Percentiles rank a stretch among this genome's conserved stretches.
Conservation (phyloP, 2,113 vertebrate species). For the Myotis lucifugus region DNA sequence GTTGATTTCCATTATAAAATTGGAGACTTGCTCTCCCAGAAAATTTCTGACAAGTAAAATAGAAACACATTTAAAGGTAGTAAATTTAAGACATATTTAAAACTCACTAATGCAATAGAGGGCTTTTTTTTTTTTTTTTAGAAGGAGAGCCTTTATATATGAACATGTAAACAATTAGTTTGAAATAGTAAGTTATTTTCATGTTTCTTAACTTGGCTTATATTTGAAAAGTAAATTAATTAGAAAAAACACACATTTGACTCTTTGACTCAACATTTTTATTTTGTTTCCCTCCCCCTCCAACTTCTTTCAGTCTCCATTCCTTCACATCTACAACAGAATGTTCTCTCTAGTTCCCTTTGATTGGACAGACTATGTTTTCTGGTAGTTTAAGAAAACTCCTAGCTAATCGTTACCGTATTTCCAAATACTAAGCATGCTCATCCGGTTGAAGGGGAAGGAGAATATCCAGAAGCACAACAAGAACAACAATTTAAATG, state of each 20-base stretch:
- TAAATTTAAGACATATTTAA: neutral
- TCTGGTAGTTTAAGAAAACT: neutral
- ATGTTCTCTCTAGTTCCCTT: neutral
- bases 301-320: neutral
- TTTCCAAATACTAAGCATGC: neutral
- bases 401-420: neutral
- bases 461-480: neutral
- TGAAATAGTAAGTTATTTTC: constrained; percentile 3
- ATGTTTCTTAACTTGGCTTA: constrained; percentile 27
- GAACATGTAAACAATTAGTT: neutral
- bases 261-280: neutral
- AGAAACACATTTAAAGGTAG: constrained; percentile 44
- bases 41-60: constrained; percentile 36
- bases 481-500: neutral
- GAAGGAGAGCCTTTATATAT: neutral
- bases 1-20: constrained; percentile 20
- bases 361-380: neutral
- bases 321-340: neutral
- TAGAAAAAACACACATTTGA: neutral
- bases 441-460: neutral
- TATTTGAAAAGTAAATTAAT: constrained; percentile 30
- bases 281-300: too few relatives aligned
- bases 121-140: too few relatives aligned
- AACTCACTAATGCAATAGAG: neutral
- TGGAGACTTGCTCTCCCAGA: neutral